Base-by-base conservation (phyloP, 2,113 vertebrate species). In the Xerus inauris region DNA sequence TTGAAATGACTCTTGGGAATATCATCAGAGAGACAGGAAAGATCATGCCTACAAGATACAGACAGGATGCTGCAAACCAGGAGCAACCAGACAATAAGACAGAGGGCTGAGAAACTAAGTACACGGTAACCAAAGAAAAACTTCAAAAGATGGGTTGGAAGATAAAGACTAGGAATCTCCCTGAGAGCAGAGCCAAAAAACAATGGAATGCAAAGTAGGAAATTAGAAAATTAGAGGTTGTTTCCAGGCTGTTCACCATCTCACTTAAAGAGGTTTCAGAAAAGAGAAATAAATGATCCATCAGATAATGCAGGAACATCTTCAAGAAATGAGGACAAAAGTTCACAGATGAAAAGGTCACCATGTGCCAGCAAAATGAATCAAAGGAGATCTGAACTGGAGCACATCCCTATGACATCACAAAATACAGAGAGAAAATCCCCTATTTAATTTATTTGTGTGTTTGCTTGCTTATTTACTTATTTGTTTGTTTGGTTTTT, bases 261-360 rank as follows among this genome's bases (percentile, higher is more conserved):
- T 81, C 76, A 94, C 45, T 84, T 80, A 59, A 92, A 79, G 54
- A 65, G 72, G 80, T 83, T 94, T 87, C 75, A 73, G 67, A 95
- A 92, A 88, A 82, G 17, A 83, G 24, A 64, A n/a, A 42, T 49
- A 80, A 86, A 51, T 45, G 30, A 30, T 51, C 65, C 59, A 73
- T 80, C 12, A 67, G 88, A 35, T 24, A 32, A 49, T 4, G 0
- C 22, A 75, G 76, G 51, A 88, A 45, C 26, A 76, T 45, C 62
- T 84, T 59, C 38, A 75, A 71, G 59, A 92, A 94, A 82, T 64
- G 42, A 85, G 64, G 49, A 35, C 14, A 14, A 7, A 42, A 38
- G 20, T 82, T 65, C 92, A 49, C 81, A 85, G 81, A 91, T 26
- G 54, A 91, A 88, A 92, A 19, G 59, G 13, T 20, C 10, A 19